Base-by-base conservation (phyloP, 1,140 invertebrate species). In the Drosophila repletoides region DNA sequence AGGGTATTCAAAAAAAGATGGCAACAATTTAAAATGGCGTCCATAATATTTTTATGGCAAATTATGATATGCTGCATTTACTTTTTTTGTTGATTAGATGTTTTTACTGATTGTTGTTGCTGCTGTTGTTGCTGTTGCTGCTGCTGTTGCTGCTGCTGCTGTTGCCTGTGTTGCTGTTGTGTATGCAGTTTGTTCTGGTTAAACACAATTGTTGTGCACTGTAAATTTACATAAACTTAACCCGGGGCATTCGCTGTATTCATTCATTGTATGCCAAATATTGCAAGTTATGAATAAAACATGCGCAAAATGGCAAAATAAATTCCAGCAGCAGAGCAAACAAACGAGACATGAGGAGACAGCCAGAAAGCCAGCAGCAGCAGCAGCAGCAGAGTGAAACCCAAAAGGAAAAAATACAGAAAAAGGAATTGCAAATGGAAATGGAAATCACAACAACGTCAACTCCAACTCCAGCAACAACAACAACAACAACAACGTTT, bases 261-360 rank as follows among this genome's bases (percentile, higher is more conserved):
- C n/a, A n/a, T n/a, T 53, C 71, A 72, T 74, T 75, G 72, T 72
- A 75, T 64, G 49, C 74, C 43, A 65, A 72, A 74, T 74, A 80
- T 80, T 77, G 58, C 63, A 68, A 67, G 74, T 75, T 84, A 84
- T 84, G 74, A 84, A 84, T 86, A 84, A 84, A 86, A 79, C 79
- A 83, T 83, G 72, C 38, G 59, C 40, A 83, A 59, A 64, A 53
- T 56, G 49, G 51, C 36, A 52, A 79, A 69, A 77, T 73, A 68
- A 76, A 76, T 72, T 76, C 68, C 72, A 72, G 31, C 36, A 52
- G 36, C 19, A 55, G 60, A 41, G 48, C 75, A 71, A 70, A 73
- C 61, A 75, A 79, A 67, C 61, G 58, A 60, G 55, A 55, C 48
- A 53, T 69, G 26, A 36, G 19, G 41, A 58, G 19, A n/a, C n/a